Base-by-base conservation (phyloP, 2,113 vertebrate genomes). In the Eleginops maclovinus region DNA sequence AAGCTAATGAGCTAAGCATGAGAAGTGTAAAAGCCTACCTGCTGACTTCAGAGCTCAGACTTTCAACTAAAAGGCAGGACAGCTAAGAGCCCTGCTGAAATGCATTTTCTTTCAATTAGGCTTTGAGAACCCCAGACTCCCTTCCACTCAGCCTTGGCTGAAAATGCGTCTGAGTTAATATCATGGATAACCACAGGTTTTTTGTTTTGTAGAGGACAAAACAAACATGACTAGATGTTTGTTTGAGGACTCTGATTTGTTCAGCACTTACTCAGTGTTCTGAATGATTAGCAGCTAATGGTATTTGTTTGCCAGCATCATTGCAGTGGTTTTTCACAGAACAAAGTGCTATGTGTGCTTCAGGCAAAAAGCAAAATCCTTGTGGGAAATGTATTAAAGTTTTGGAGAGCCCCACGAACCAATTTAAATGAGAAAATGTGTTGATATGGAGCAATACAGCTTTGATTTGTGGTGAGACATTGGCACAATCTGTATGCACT, bases 21-120 rank as follows among this genome's bases (percentile, higher is more conserved):
- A 79, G 71, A 84, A 61, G 82, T 86, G 83, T 81, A 78, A 89
- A 82, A 85, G 87, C 84, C 75, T 89, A 90, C 90, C 91, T 92
- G 88, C 88, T 93, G 89, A 83, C 69, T 84, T 66, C 71, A 79
- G 81, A 83, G 85, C 74, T 49, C 51, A 77, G 59, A 72, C 54
- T 65, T 83, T 83, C 56, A 78, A 78, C 47, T 81, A 55, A 83
- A 75, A 86, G 77, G 72, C 65, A 73, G 72, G 76, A 47, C 62
- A 54, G 81, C 83, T 83, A 72, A 87, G 54, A 75, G 63, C 77
- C 71, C 71, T 5, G 28, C 66, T 81, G 73, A 85, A 86, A 83
- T 66, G 60, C 65, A 78, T 80, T 81, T n/a, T 87, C 66, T 82
- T 85, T 85, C 83, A 78, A 82, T 91, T 91, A 88, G 69, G 51